Evolutionary conservation across 2,888 invertebrate species (phyloP).

Genomic region (Macaria notata): DNA sequence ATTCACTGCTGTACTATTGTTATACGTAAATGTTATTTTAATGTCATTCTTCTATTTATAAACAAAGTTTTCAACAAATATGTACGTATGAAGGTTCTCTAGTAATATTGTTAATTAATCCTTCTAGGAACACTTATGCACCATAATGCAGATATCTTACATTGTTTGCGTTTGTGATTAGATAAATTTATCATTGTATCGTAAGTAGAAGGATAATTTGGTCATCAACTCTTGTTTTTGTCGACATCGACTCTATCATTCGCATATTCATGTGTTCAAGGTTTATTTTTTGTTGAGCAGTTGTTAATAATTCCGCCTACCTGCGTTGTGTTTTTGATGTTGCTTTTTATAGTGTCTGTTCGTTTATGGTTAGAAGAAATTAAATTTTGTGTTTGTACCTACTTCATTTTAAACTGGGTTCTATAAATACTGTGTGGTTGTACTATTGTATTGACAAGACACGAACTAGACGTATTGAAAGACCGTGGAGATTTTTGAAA

Average conservation of each 20-base stretch:
- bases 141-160: constrained; percentile 5
- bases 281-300: no score
- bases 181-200: constrained; percentile 21
- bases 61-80: constrained; percentile 17
- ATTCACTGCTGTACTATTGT: constrained; percentile 53
- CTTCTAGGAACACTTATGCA: not conserved
- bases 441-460: no score
- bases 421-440: no score
- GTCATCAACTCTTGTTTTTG: constrained; percentile 6
- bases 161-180: constrained; percentile 26
- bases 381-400: no score
- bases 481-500: no score
- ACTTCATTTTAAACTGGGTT: no score
- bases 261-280: no score
- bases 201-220: constrained; percentile 4
- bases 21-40: constrained; percentile 44
- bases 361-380: no score
- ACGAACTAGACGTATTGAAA: no score
- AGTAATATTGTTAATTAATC: no score
- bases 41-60: constrained; percentile 54
- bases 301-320: not conserved
- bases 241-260: not conserved
- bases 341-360: no score
- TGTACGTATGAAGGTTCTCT: no score
- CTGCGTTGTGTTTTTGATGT: not conserved